phyloP scores from a whole-genome alignment of 2,113 vertebrate genomes.

The Phalacrocorax brasilianus region DNA sequence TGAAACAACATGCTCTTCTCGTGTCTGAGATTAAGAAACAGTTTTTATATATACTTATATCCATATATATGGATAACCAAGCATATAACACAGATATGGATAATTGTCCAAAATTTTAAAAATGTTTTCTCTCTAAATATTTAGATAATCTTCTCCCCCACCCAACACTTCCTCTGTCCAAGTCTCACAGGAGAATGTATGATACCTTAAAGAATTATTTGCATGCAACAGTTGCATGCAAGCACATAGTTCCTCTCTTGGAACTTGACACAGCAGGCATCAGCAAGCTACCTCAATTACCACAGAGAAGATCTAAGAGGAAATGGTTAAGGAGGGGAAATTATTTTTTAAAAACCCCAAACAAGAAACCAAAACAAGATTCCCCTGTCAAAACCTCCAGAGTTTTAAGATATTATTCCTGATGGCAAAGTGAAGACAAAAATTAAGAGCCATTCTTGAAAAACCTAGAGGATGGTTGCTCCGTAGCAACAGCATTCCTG shows the following conservation, averaged over 20 bases:
- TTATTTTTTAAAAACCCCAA: background rate
- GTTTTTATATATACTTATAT: background rate
- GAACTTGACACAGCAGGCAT: background rate
- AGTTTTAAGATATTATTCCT: background rate
- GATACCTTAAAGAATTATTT: background rate
- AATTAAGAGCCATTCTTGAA: background rate
- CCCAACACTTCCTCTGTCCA: background rate
- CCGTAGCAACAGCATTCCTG: background rate
- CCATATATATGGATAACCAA: background rate
- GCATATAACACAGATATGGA: background rate
- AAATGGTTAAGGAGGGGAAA: background rate
- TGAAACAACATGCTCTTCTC: constrained; percentile 71
- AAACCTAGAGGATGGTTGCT: background rate
- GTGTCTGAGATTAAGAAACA: constrained; percentile 67
- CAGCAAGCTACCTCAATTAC: background rate
- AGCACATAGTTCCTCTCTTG: background rate
- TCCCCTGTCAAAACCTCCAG: background rate
- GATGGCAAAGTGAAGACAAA: background rate
- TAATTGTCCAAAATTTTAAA: background rate
- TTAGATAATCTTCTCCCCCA: background rate
- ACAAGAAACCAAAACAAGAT: too few species aligned
- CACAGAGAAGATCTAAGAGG: background rate
- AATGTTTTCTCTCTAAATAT: background rate
- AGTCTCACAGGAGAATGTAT: background rate
- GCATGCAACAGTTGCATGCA: background rate